Evolutionary conservation across 2,888 invertebrate species (phyloP).

Genomic region (Zelleria hepariella): DNA sequence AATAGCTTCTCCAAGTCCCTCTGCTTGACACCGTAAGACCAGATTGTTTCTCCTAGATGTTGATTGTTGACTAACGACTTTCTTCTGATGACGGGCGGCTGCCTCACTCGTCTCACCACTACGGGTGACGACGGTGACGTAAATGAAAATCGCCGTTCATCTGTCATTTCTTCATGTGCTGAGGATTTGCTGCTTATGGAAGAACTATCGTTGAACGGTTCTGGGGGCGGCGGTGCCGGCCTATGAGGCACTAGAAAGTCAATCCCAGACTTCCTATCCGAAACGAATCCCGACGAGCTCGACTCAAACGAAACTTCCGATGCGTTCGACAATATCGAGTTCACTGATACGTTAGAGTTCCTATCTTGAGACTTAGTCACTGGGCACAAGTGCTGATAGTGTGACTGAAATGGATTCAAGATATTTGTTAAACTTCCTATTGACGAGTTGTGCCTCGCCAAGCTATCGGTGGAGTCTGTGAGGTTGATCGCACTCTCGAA

Average conservation of each 20-base stretch:
- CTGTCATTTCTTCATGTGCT: slow-evolving; percentile 24
- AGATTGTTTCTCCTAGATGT: slow-evolving; percentile 45
- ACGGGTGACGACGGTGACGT: slow-evolving; percentile 50
- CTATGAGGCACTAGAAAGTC: slow-evolving; percentile 45
- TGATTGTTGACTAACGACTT: slow-evolving; percentile 48
- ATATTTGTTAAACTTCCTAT: slow-evolving; percentile 56
- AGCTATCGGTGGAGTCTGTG: slow-evolving; percentile 47
- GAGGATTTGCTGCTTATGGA: slow-evolving; percentile 41
- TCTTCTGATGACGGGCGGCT: slow-evolving; percentile 58
- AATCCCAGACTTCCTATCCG: slow-evolving; percentile 50
- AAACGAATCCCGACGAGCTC: slow-evolving; percentile 64
- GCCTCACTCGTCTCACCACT: slow-evolving; percentile 45
- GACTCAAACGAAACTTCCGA: slow-evolving; percentile 62
- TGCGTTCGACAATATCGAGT: slow-evolving; percentile 61
- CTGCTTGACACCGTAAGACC: slow-evolving; percentile 65
- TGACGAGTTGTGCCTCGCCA: slow-evolving; percentile 40
- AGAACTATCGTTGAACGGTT: slow-evolving; percentile 43
- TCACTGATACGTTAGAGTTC: slow-evolving; percentile 63
- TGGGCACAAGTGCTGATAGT: slow-evolving; percentile 53
- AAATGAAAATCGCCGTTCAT: slow-evolving; percentile 46
- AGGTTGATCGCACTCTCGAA: slow-evolving; percentile 47
- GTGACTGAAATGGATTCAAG: slow-evolving; percentile 49
- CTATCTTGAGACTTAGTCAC: slow-evolving; percentile 52
- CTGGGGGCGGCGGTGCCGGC: slow-evolving; percentile 63
- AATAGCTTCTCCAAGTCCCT: slow-evolving; percentile 58